phyloP scores from a whole-genome alignment of 2,888 invertebrate species.

The Hesperia comma region DNA sequence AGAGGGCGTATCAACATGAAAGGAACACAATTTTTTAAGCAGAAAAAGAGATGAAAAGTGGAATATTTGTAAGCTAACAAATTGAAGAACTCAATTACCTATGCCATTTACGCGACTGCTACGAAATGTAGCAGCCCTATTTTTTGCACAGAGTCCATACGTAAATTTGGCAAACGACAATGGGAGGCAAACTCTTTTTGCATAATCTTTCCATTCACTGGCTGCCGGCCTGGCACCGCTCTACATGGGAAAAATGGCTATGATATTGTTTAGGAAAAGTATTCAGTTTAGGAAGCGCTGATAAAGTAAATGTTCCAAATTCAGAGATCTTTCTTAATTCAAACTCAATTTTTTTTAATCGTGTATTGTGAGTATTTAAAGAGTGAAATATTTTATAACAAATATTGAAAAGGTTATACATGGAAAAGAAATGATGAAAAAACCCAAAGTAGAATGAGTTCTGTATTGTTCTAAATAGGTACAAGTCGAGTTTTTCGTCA shows the following conservation, averaged over 20 bases:
- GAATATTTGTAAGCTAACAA: too few relatives aligned
- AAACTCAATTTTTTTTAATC: background rate
- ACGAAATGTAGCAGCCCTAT: background rate
- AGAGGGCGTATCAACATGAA: too few relatives aligned
- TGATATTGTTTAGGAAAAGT: slow-evolving; percentile 2
- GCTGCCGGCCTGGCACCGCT: slow-evolving; percentile 3
- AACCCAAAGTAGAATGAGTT: too few relatives aligned
- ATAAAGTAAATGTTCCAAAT: background rate
- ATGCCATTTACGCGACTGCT: background rate
- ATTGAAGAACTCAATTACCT: background rate
- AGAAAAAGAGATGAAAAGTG: too few relatives aligned
- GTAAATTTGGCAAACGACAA: slow-evolving; percentile 18
- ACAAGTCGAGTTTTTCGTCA: too few relatives aligned
- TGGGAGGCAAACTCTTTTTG: slow-evolving; percentile 12
- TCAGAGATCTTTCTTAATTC: background rate
- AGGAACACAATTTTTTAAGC: too few relatives aligned
- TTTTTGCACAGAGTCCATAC: background rate
- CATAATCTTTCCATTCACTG: slow-evolving; percentile 26
- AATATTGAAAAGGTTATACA: too few relatives aligned
- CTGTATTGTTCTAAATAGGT: too few relatives aligned
- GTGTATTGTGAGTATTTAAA: too few relatives aligned
- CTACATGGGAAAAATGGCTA: background rate
- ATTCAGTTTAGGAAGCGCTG: background rate
- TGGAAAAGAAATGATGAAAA: too few relatives aligned
- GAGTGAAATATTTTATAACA: too few relatives aligned